Conservation (phyloP, 2,113 vertebrate species). For the Girardinichthys multiradiatus region DNA sequence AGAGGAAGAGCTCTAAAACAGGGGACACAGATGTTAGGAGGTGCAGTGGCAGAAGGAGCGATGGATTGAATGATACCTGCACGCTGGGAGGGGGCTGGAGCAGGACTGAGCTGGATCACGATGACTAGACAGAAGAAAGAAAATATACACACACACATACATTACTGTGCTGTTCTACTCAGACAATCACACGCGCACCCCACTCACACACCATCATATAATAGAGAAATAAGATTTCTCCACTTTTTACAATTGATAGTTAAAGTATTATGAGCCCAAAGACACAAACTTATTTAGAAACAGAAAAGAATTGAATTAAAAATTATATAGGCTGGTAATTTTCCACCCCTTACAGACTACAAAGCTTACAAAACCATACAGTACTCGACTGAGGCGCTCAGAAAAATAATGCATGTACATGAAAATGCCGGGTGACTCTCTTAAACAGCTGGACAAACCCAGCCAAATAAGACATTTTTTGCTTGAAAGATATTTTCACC, state of each 20-base stretch:
- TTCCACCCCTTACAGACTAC: background rate
- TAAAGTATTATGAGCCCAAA: too few species aligned
- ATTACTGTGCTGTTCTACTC: conserved; percentile 71
- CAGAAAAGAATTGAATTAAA: too few species aligned
- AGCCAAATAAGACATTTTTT: background rate
- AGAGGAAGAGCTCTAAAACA: background rate
- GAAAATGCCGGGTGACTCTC: too few species aligned
- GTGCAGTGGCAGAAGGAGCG: conserved; percentile 76
- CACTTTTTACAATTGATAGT: background rate
- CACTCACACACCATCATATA: conserved; percentile 12
- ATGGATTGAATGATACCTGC: conserved; percentile 89
- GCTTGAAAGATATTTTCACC: background rate
- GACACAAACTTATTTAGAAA: too few species aligned
- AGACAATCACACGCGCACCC: conserved; percentile 10
- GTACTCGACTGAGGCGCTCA: background rate
- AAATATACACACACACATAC: conserved; percentile 79
- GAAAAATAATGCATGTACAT: background rate
- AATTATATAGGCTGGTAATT: too few species aligned
- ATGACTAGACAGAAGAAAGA: conserved; percentile 91
- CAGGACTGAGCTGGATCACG: conserved; percentile 98
- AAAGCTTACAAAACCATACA: background rate
- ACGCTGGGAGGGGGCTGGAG: conserved; percentile 96
- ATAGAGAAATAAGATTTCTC: background rate
- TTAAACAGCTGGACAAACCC: background rate
- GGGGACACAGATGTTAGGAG: conserved; percentile 10